Evolutionary conservation across 2,888 invertebrate genomes (phyloP), one percentile per base, ranked within the genome.

Genomic region (Mesorhabditis sp.): DNA sequence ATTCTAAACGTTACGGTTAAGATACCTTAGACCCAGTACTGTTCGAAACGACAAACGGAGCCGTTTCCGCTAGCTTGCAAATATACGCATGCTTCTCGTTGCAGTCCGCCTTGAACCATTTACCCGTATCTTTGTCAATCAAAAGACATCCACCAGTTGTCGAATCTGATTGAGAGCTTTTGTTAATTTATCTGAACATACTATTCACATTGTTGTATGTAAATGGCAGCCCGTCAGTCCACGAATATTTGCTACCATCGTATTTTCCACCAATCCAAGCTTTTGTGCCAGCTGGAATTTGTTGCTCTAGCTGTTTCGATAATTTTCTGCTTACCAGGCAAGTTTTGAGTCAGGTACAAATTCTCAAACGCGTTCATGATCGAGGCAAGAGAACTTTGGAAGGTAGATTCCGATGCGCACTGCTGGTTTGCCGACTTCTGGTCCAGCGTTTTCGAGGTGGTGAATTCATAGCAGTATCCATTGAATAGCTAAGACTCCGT

Each of bases 121-220:
- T 50, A 10, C 58, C 58, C 2, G 58, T 50, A n/a, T 50, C 58
- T 50, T 50, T 50, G n/a, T 50, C 58, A 50, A 50, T 13, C n/a
- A 50, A 50, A 50, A 50, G 58, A 50, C 58, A 50, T 50, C 58
- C 58, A 50, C 58, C 58, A n/a, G 7, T 50, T 50, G 58, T 50
- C n/a, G 58, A 50, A 50, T 10, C 58, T 50, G 58, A 50, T 13
- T 50, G 58, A 2, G n/a, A n/a, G n/a, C 58, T 13, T 50, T 50
- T 50, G n/a, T 50, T 50, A 50, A 50, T 13, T 13, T 50, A 13
- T 13, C 7, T 50, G 7, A 2, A 13, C 58, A 13, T 50, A 50
- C 58, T 50, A n/a, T 50, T 50, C 58, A 50, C 58, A 50, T 50
- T 50, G 58, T 50, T 50, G 58, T 50, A 50, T 10, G 58, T 13